A percentile compares a stretch with the other conserved stretches of the same genome.
Evolutionary conservation across 1,140 invertebrate genomes (phyloP).

Genomic region (Laodelphax striatellus): DNA sequence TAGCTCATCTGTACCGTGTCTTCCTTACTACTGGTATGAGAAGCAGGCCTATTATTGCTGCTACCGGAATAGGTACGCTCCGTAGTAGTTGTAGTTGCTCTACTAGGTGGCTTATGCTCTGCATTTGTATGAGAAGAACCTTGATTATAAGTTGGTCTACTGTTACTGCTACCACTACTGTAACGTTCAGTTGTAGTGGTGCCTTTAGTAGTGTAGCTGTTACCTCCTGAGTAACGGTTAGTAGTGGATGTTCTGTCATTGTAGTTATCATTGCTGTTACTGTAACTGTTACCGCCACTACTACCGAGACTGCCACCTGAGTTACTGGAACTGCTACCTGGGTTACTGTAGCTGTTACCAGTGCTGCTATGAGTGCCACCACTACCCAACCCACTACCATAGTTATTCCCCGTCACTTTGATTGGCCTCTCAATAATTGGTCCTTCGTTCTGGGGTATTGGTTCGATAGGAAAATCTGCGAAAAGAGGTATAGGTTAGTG

Average conservation of each 20-base stretch:
- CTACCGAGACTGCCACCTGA: neutral
- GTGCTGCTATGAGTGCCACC: too few relatives aligned
- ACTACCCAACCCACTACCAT: too few relatives aligned
- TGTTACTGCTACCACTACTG: neutral
- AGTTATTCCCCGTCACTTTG: too few relatives aligned
- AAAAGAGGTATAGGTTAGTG: too few relatives aligned
- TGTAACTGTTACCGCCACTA: neutral
- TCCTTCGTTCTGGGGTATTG: too few relatives aligned
- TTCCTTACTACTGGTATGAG: neutral
- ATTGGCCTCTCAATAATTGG: too few relatives aligned
- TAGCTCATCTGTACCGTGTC: neutral
- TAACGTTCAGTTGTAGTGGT: neutral
- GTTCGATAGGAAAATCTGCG: too few relatives aligned
- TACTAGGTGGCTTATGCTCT: neutral
- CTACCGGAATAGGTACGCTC: neutral
- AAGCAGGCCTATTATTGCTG: neutral
- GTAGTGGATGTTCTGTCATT: neutral
- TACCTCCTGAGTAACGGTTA: neutral
- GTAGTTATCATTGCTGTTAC: neutral
- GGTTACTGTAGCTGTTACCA: too few relatives aligned
- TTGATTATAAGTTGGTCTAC: neutral
- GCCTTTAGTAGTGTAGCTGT: neutral
- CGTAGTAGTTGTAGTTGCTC: neutral
- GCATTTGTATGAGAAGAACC: neutral
- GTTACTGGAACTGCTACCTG: neutral